phyloP scores from a whole-genome alignment of 2,113 vertebrate species.

The Cyphomyrus discorhynchus region DNA sequence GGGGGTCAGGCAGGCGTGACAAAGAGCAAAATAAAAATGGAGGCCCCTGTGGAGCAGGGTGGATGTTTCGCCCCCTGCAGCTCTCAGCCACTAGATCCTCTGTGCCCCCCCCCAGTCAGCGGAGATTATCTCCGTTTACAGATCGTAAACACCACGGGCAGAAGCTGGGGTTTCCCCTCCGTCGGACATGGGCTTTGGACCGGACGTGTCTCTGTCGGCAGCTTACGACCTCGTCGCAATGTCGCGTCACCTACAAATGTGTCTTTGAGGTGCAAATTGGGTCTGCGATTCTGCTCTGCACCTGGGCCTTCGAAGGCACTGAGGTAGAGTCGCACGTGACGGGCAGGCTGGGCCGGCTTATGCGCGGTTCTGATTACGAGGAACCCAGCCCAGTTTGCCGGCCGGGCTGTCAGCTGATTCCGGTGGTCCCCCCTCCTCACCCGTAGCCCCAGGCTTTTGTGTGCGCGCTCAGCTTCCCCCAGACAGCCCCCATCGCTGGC shows the following conservation, averaged over 20 bases:
- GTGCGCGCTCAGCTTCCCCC: constrained; percentile 49
- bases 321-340: background rate
- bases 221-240: background rate
- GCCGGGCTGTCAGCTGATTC: background rate
- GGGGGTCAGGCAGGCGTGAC: background rate
- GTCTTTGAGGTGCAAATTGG: background rate
- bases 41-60: background rate
- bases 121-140: constrained; percentile 43
- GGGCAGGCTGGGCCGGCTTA: background rate
- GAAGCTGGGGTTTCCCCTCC: constrained; percentile 43
- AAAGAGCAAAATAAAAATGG: background rate
- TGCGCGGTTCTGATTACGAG: background rate
- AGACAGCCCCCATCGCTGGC: constrained; percentile 50
- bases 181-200: background rate
- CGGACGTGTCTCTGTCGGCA: background rate
- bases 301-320: background rate
- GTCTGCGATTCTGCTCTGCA: background rate
- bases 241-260: background rate
- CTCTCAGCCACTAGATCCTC: constrained; percentile 27
- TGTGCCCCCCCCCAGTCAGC: constrained; percentile 51
- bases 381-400: background rate
- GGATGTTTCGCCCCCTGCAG: constrained; percentile 45
- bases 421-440: constrained; percentile 24
- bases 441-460: constrained; percentile 54
- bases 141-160: constrained; percentile 59